Percentiles rank a stretch among this genome's conserved stretches.
phyloP scores from a whole-genome alignment of 2,888 invertebrate species.

The Amaurobius ferox region DNA sequence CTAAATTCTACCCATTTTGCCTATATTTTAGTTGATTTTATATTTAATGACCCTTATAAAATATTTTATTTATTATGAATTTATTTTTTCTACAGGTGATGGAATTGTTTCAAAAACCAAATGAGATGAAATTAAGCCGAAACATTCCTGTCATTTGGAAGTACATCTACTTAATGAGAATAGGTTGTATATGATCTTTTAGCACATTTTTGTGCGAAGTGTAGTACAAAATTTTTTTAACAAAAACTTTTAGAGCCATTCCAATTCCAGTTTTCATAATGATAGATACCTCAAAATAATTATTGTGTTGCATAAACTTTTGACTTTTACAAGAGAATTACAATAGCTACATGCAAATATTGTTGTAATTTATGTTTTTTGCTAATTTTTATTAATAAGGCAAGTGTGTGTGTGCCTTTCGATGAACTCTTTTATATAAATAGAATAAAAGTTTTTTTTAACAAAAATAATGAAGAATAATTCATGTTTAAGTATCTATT shows the following conservation, averaged over 20 bases:
- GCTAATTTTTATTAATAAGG: no score
- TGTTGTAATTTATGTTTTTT: no score
- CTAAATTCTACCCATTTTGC: no score
- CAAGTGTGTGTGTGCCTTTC: background rate
- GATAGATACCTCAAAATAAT: background rate
- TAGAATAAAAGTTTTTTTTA: background rate
- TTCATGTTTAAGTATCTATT: no score
- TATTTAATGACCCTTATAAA: no score
- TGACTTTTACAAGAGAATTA: no score
- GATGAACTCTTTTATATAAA: background rate
- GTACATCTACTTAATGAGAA: background rate
- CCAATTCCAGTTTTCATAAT: background rate
- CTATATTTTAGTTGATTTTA: no score
- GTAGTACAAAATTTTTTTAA: background rate
- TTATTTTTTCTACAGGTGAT: background rate
- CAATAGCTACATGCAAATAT: no score
- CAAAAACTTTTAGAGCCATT: background rate
- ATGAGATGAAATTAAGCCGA: background rate
- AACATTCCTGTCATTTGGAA: background rate
- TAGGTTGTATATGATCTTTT: background rate
- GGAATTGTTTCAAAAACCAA: background rate
- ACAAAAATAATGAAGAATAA: no score
- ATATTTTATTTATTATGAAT: no score
- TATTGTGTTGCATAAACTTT: background rate
- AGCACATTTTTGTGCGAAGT: background rate